Percentiles rank a stretch among this genome's conserved stretches.
These are phyloP conservation scores for Fregetta grallaria DNA, from an alignment of 2,113 vertebrate species.

Conservation along the genomic window DNA sequence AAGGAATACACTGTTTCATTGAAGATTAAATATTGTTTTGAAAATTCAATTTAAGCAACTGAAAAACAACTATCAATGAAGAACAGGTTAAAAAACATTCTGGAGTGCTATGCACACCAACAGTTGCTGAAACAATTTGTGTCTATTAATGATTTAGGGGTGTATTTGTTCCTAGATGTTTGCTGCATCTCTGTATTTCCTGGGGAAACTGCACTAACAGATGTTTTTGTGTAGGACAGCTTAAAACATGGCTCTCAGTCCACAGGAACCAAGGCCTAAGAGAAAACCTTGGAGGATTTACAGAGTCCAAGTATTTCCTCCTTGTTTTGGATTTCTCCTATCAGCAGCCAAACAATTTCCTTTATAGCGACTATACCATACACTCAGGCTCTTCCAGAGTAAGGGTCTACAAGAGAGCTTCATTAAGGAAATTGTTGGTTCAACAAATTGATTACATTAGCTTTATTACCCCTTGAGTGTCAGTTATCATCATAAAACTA, in stretches of 20 bases:
- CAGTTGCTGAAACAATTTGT: neutral
- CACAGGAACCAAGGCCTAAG: neutral
- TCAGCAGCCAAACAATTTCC: neutral
- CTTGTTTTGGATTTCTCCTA: neutral
- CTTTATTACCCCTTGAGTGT: neutral
- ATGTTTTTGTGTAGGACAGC: neutral
- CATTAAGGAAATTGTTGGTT: neutral
- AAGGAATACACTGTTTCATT: fast-evolving
- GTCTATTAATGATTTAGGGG: neutral
- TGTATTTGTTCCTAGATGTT: neutral
- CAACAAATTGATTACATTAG: neutral
- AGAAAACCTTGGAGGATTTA: neutral
- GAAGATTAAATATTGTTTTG: neutral
- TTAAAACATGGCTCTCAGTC: neutral
- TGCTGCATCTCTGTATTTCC: neutral
- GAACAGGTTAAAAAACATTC: neutral
- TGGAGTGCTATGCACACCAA: neutral
- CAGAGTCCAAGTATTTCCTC: neutral
- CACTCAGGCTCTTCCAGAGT: neutral
- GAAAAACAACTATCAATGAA: neutral
- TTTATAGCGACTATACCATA: neutral
- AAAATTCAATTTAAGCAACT: neutral
- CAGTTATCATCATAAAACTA: neutral
- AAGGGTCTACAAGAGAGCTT: neutral
- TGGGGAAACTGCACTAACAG: neutral